Conservation (phyloP, 1,140 invertebrate genomes). For the Vanessa atalanta region DNA sequence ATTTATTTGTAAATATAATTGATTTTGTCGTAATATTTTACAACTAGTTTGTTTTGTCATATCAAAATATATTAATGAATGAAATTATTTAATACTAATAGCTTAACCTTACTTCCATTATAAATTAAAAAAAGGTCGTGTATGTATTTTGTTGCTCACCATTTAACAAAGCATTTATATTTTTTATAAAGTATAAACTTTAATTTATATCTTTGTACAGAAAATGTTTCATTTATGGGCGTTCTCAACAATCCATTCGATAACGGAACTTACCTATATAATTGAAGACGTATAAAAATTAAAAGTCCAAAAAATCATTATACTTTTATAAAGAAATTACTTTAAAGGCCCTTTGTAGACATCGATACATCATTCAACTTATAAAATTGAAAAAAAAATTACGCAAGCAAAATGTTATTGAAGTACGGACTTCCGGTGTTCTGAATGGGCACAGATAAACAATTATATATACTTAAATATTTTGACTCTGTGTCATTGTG, state of each 20-base stretch:
- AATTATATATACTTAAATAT: conserved; percentile 65
- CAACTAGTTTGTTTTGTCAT: too few relatives aligned
- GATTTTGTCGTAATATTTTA: too few relatives aligned
- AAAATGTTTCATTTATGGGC: not conserved
- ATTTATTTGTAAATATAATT: too few relatives aligned
- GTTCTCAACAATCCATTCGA: not conserved
- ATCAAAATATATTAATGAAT: too few relatives aligned
- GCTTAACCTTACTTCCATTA: too few relatives aligned
- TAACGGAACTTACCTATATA: not conserved
- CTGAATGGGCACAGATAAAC: conserved; percentile 45
- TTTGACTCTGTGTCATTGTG: conserved; percentile 63
- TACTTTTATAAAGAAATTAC: conserved; percentile 24
- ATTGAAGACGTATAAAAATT: not conserved
- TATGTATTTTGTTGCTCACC: not conserved
- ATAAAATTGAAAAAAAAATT: conserved; percentile 37
- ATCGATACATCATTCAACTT: conserved; percentile 47
- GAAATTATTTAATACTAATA: too few relatives aligned
- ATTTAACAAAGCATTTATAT: not conserved
- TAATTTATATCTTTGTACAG: not conserved
- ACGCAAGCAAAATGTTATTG: conserved; percentile 43
- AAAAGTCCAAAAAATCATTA: conserved; percentile 15
- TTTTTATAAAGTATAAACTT: not conserved
- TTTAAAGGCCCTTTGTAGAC: conserved; percentile 13
- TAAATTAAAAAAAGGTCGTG: too few relatives aligned
- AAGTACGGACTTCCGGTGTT: conserved; percentile 55